Conservation (phyloP, 2,888 invertebrate species). For the Limnephilus rhombicus region DNA sequence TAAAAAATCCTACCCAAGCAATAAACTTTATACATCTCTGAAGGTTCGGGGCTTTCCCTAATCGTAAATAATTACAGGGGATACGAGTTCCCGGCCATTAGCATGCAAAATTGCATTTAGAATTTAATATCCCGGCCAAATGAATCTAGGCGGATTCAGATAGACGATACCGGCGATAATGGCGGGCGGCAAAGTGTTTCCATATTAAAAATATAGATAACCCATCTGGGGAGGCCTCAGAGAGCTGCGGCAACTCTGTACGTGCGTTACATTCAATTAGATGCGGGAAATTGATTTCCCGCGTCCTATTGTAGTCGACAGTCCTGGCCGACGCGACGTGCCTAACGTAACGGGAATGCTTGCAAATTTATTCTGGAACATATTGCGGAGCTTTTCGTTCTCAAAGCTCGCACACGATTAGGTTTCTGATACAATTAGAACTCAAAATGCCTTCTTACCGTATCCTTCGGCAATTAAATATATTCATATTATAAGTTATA, state of each 20-base stretch:
- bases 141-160: conserved; percentile 30
- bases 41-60: neutral
- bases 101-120: conserved; percentile 49
- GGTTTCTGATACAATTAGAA: neutral
- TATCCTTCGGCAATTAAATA: neutral
- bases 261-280: conserved; percentile 71
- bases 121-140: conserved; percentile 43
- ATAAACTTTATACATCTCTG: neutral
- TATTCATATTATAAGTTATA: too few species aligned
- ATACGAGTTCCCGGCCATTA: conserved; percentile 39
- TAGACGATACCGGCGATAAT: conserved; percentile 54
- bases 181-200: conserved; percentile 39
- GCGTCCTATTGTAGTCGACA: conserved; percentile 51
- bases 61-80: neutral
- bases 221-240: conserved; percentile 40
- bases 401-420: too few species aligned
- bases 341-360: neutral
- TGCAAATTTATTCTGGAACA: neutral
- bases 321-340: neutral
- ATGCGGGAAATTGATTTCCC: conserved; percentile 66
- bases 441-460: neutral
- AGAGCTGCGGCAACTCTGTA: conserved; percentile 55
- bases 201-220: conserved; percentile 55
- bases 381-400: neutral
- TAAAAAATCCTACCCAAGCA: neutral